phyloP scores from a whole-genome alignment of 2,113 vertebrate species.

The Xiphophorus hellerii region DNA sequence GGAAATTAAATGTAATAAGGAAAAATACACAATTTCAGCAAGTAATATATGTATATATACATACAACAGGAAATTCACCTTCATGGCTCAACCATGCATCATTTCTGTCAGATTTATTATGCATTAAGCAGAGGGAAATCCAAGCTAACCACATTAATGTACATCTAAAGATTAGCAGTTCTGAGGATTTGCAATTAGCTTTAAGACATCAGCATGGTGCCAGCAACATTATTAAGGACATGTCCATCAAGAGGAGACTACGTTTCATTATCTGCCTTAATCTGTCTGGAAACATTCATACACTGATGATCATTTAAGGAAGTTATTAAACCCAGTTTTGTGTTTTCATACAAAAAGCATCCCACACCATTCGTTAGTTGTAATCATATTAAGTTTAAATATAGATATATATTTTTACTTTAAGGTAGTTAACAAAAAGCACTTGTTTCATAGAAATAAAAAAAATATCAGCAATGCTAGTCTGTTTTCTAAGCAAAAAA shows the following conservation, averaged over 20 bases:
- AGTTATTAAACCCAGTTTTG: background rate
- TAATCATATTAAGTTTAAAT: background rate
- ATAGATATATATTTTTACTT: background rate
- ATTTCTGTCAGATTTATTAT: slow-evolving; percentile 7
- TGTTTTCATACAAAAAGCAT: background rate
- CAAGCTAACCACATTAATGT: slow-evolving; percentile 19
- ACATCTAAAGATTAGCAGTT: slow-evolving; percentile 37
- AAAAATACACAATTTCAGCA: background rate
- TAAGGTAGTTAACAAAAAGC: background rate
- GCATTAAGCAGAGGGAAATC: slow-evolving; percentile 28
- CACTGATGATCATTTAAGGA: slow-evolving; percentile 1
- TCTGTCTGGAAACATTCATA: slow-evolving; percentile 18
- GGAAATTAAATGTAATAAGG: background rate
- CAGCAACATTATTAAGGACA: slow-evolving; percentile 29
- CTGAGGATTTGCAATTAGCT: slow-evolving; percentile 40
- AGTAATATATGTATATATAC: too few species aligned
- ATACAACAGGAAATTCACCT: background rate
- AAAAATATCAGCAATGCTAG: too few species aligned
- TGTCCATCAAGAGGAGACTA: background rate
- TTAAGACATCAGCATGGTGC: slow-evolving; percentile 31
- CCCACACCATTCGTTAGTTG: background rate
- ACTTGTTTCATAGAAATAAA: too few species aligned
- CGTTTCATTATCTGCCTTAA: slow-evolving; percentile 15
- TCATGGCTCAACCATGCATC: background rate
- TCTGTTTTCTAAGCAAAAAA: too few species aligned